A percentile compares a stretch with the other conserved stretches of the same genome.
Conservation (phyloP, 2,113 vertebrate species). For the Panthera tigris region DNA sequence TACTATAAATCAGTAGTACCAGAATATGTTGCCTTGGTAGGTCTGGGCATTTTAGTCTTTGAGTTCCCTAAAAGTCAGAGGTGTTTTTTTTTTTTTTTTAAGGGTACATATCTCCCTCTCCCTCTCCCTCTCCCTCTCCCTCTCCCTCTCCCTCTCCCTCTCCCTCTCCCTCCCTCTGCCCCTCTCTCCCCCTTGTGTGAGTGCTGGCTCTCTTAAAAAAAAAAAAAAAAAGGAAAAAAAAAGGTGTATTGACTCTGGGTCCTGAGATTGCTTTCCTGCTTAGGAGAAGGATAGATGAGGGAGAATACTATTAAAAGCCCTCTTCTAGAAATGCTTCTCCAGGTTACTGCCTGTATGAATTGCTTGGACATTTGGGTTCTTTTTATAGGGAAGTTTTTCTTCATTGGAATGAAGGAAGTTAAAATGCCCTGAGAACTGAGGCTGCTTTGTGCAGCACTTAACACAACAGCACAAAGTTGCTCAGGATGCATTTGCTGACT, state of each 20-base stretch:
- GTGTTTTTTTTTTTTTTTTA: too few relatives aligned
- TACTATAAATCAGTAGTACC: neutral
- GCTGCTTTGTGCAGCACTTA: conserved; percentile 26
- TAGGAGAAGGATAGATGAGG: neutral
- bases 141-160: too few relatives aligned
- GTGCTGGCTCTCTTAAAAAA: too few relatives aligned
- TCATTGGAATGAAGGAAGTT: conserved; percentile 3
- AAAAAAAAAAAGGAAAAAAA: neutral
- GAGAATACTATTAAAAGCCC: neutral
- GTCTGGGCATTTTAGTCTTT: neutral
- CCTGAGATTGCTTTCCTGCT: neutral
- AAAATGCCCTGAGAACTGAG: neutral
- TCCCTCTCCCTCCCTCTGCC: too few relatives aligned
- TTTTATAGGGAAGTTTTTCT: conserved; percentile 10
- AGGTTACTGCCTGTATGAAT: neutral
- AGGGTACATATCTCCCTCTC: too few relatives aligned
- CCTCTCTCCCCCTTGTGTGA: too few relatives aligned
- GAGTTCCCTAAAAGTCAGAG: neutral
- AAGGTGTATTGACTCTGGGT: neutral
- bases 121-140: too few relatives aligned
- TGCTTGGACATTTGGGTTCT: neutral
- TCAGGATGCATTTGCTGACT: conserved; percentile 56
- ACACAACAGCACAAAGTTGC: neutral
- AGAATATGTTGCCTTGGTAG: neutral
- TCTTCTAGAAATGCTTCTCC: neutral